A percentile compares a stretch with the other conserved stretches of the same genome.
Conservation (phyloP, 1,140 invertebrate species). For the Drosophila asahinai region DNA sequence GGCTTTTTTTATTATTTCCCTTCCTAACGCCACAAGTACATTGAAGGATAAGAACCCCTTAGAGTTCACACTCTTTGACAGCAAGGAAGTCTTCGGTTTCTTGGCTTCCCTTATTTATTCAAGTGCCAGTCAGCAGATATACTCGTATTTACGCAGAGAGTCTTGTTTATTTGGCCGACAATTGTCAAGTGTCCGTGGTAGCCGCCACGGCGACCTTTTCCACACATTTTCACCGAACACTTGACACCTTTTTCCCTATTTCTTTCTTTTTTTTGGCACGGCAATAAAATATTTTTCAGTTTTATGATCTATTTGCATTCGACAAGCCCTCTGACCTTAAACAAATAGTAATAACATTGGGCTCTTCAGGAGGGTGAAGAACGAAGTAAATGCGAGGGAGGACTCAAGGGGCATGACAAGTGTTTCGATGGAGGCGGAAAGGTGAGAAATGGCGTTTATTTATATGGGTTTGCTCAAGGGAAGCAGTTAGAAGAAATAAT, state of each 20-base stretch:
- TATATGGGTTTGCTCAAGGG: slow-evolving; percentile 3
- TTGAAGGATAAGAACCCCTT: not conserved
- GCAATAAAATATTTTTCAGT: slow-evolving; percentile 44
- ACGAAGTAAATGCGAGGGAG: not conserved
- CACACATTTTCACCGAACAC: slow-evolving; percentile 61
- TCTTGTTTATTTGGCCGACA: slow-evolving; percentile 25
- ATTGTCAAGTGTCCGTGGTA: slow-evolving; percentile 35
- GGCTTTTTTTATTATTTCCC: not conserved
- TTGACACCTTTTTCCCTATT: slow-evolving; percentile 48
- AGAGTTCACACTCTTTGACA: not conserved
- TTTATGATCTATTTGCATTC: slow-evolving; percentile 69
- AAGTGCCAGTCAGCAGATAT: slow-evolving; percentile 26
- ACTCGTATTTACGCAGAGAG: slow-evolving; percentile 23
- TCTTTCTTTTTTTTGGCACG: slow-evolving; percentile 16
- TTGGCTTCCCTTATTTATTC: slow-evolving; percentile 35
- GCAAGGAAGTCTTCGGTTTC: not conserved
- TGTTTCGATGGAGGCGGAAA: not conserved
- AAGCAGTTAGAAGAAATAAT: not conserved
- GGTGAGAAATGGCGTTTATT: slow-evolving; percentile 2
- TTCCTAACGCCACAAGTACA: not conserved
- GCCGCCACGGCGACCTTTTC: slow-evolving; percentile 48
- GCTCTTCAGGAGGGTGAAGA: slow-evolving; percentile 35
- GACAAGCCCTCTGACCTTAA: slow-evolving; percentile 54
- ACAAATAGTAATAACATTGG: slow-evolving; percentile 49
- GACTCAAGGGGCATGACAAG: slow-evolving; percentile 13